Evolutionary conservation across 2,888 invertebrate genomes (phyloP).

Genomic region (Gibbula magus): DNA sequence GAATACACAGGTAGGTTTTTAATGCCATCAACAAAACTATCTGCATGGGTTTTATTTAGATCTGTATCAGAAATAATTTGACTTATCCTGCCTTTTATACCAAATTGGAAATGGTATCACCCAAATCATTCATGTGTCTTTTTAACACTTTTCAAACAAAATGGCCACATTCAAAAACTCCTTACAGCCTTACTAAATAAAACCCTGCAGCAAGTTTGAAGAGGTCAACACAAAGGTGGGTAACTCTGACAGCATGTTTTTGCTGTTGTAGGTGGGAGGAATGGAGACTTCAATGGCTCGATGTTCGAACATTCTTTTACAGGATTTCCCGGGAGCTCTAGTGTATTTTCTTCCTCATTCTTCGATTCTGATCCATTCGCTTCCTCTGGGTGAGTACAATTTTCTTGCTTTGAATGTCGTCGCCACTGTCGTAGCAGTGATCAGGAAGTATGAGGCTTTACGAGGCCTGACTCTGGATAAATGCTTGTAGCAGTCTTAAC

Average conservation of each 20-base stretch:
- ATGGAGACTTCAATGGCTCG: conserved; percentile 45
- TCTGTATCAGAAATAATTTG: too few species aligned
- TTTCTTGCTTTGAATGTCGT: neutral
- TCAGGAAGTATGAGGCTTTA: conserved; percentile 3
- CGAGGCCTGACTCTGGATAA: neutral
- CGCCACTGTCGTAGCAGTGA: neutral
- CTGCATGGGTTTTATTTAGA: too few species aligned
- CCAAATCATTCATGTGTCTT: too few species aligned
- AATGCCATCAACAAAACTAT: too few species aligned
- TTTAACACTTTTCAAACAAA: too few species aligned
- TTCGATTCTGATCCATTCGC: conserved; percentile 57
- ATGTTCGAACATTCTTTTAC: conserved; percentile 71
- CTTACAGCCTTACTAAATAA: too few species aligned
- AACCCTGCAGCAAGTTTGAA: too few species aligned
- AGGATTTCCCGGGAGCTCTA: conserved; percentile 63
- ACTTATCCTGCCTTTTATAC: too few species aligned
- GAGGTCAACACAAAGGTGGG: neutral
- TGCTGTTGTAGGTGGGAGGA: conserved; percentile 53
- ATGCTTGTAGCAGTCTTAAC: too few species aligned
- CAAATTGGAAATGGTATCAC: too few species aligned
- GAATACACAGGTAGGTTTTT: too few species aligned
- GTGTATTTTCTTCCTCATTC: conserved; percentile 50
- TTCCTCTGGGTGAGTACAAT: conserved; percentile 60
- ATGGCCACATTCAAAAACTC: too few species aligned
- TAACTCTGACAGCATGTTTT: neutral